Evolutionary conservation across 1,140 invertebrate genomes (phyloP), one percentile per base, ranked within the genome.

Genomic region (Semibalanus balanoides): DNA sequence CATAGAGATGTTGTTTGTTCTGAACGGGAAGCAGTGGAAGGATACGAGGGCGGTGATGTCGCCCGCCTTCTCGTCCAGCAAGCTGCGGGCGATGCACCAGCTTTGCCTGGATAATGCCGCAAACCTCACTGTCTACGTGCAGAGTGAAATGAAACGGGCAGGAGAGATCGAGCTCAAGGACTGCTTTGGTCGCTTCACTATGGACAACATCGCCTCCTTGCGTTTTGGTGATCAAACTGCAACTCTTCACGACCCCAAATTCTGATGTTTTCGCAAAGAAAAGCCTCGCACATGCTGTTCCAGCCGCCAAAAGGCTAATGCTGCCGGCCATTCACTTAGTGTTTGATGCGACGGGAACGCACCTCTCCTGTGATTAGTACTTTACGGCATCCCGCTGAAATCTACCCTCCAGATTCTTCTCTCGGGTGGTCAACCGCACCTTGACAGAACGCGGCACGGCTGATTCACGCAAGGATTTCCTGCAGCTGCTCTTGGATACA

Each of bases 181-280:
- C 19, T 30, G 86, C 0, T 81, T 84, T 31, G 84, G 83, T 0
- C 83, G 83, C 29, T 89, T 86, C 76, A 86, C 86, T 0, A 88
- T 88, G 30, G 89, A 91, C 78, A 82, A 88, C 0, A 88, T 90
- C 31, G 86, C 85, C 1, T 84, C 82, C 9, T 87, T 86, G 69
- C 86, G 85, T 11, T 90, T 88, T 79, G 89, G 89, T 25, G 79
- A n/a, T n/a, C 89, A 11, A 81, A 86, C 0, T 84, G 85, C 3
- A 85, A 89, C 77, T 86, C 0, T 78, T 89, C 14, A 82, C 83
- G 1, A 84, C 90, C 77, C 79, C 81, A 11, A 77, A 85, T 5
- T 81, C 84, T 31, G 76, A 77, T 30, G 83, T 86, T 77, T n/a
- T n/a, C n/a, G n/a, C n/a, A n/a, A n/a, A 81, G 83, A 3, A 80